These are phyloP conservation scores for Muscicapa adusta DNA, from an alignment of 2,113 vertebrate genomes.

Conservation along the genomic window DNA sequence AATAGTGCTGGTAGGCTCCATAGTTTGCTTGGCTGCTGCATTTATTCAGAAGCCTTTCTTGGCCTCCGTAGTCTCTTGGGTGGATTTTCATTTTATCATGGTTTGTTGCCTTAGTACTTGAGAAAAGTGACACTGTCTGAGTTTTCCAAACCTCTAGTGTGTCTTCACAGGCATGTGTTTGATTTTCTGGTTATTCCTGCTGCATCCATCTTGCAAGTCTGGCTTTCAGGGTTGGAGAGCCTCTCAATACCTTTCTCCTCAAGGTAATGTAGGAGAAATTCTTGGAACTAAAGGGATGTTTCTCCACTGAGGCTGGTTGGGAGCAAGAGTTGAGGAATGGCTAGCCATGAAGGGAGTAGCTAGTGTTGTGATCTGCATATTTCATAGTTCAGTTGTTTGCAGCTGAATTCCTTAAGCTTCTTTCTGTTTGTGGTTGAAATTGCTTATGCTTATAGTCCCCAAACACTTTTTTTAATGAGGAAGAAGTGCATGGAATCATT, in stretches of 20 bases:
- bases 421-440: neutral
- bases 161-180: neutral
- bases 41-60: slow-evolving; percentile 3
- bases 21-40: neutral
- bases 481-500: neutral
- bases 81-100: slow-evolving; percentile 21
- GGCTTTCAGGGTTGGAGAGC: neutral
- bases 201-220: neutral
- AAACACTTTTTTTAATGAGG: neutral
- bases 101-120: slow-evolving; percentile 13
- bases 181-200: neutral
- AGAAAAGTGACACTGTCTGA: neutral
- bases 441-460: neutral
- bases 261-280: neutral
- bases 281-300: neutral
- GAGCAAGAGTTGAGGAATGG: neutral
- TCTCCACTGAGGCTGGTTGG: neutral
- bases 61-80: neutral
- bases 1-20: neutral
- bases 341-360: neutral
- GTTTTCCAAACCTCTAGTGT: neutral
- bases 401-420: neutral
- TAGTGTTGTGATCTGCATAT: neutral
- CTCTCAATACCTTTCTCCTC: neutral
- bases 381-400: slow-evolving; percentile 2